Percentiles rank a stretch among this genome's conserved stretches.
These are phyloP conservation scores for Plutomurus gul DNA, from an alignment of 1,140 invertebrate species.

Conservation along the genomic window DNA sequence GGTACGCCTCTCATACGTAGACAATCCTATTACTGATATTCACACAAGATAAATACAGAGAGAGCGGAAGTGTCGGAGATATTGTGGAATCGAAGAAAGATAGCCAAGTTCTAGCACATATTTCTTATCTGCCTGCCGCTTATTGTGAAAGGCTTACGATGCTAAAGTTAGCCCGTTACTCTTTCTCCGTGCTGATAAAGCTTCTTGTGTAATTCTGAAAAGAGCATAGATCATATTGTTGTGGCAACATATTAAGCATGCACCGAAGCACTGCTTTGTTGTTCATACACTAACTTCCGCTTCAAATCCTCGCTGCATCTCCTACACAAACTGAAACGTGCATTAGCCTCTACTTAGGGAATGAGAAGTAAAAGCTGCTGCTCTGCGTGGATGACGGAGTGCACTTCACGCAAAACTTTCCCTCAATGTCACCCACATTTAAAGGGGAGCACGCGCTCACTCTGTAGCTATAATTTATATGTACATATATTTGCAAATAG, in stretches of 20 bases:
- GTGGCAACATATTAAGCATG: slow-evolving; percentile 1
- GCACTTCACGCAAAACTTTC: too few species aligned
- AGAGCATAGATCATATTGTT: slow-evolving; percentile 4
- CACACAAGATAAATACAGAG: not conserved
- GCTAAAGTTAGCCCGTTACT: not conserved
- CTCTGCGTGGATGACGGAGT: too few species aligned
- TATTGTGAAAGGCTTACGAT: slow-evolving; percentile 5
- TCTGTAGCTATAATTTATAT: too few species aligned
- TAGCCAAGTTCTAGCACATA: too few species aligned
- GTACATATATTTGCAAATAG: too few species aligned
- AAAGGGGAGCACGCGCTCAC: too few species aligned
- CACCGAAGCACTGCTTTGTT: not conserved
- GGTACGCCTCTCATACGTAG: not conserved
- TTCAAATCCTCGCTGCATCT: not conserved
- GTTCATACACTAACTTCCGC: too few species aligned
- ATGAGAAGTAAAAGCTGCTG: too few species aligned
- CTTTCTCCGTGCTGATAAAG: not conserved
- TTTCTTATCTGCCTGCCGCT: not conserved
- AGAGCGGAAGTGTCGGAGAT: not conserved
- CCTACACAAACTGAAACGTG: not conserved
- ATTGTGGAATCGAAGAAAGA: not conserved
- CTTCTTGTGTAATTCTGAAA: not conserved
- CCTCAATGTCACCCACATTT: too few species aligned
- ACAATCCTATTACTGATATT: not conserved
- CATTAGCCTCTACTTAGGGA: too few species aligned